Evolutionary conservation across 2,113 vertebrate species (phyloP).

Genomic region (Limanda limanda): DNA sequence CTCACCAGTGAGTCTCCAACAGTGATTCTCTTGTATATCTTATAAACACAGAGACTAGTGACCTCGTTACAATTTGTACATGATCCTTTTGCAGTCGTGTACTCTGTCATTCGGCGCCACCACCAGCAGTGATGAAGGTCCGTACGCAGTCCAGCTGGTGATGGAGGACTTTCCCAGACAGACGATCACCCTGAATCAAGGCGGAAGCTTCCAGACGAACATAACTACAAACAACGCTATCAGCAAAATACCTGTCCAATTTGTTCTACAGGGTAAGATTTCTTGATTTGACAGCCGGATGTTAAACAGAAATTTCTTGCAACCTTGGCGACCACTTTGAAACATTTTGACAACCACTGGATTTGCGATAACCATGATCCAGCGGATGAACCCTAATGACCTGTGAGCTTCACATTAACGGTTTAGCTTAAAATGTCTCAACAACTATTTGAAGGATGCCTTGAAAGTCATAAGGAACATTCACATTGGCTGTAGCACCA

Average conservation of each 20-base stretch:
- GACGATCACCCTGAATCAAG: background rate
- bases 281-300: background rate
- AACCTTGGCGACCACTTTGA: too few species aligned
- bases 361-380: too few species aligned
- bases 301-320: too few species aligned
- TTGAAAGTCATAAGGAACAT: too few species aligned
- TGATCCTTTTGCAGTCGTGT: constrained; percentile 39
- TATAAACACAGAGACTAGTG: background rate
- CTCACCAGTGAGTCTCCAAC: constrained; percentile 28
- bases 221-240: constrained; percentile 1
- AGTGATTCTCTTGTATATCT: background rate
- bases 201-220: background rate
- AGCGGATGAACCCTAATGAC: too few species aligned
- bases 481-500: too few species aligned
- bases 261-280: constrained; percentile 42
- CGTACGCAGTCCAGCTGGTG: background rate
- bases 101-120: background rate
- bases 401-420: too few species aligned
- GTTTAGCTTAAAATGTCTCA: too few species aligned
- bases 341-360: too few species aligned
- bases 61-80: background rate
- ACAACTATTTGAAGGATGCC: too few species aligned
- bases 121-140: background rate
- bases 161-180: constrained; percentile 5
- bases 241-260: constrained; percentile 66